Base-by-base conservation (phyloP, 2,797 vertebrate species). In the Avahi laniger region DNA sequence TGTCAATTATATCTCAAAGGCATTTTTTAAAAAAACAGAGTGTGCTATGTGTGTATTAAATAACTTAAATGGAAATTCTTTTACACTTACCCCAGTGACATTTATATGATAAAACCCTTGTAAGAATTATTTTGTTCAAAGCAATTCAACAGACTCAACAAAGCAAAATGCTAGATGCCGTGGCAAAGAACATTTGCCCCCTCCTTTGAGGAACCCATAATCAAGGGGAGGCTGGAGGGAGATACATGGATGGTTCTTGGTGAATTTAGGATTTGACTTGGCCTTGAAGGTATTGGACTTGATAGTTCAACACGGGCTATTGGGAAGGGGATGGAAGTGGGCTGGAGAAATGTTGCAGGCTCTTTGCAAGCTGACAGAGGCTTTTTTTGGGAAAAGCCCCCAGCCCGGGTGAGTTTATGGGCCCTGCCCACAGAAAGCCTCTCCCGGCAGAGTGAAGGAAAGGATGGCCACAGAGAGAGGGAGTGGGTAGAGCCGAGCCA, bases 11-110 rank as follows among this genome's bases (percentile, higher is more conserved):
- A 50, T 43, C n/a, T 92, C 72, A 83, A 50, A 76, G 11, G 35
- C 46, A 41, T 70, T 70, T 57, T 7, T n/a, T 52, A 79, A 41
- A 88, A 57, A 72, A 13, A 48, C 33, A 69, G 63, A 35, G n/a
- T 79, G 41, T 85, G 69, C 22, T 59, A 0, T 57, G 17, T 35
- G 48, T 81, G 24, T 35, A 59, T 46, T 79, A 69, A 96, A 75
- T 38, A 89, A 76, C 65, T 48, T 69, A 70, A 84, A 9, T 35
- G 88, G 72, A 91, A 81, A 67, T 83, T 93, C 78, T 79, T 94
- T 80, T 57, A 65, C 28, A 54, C 30, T 59, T 41, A 65, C 30
- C 46, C 46, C 48, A 69, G 43, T 46, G 52, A 87, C 67, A 41
- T 15, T 81, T 87, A 52, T 80, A 82, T 81, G 65, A 84, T 82